A percentile compares a stretch with the other conserved stretches of the same genome.
phyloP scores from a whole-genome alignment of 2,797 vertebrate genomes.

The Knipowitschia caucasica region DNA sequence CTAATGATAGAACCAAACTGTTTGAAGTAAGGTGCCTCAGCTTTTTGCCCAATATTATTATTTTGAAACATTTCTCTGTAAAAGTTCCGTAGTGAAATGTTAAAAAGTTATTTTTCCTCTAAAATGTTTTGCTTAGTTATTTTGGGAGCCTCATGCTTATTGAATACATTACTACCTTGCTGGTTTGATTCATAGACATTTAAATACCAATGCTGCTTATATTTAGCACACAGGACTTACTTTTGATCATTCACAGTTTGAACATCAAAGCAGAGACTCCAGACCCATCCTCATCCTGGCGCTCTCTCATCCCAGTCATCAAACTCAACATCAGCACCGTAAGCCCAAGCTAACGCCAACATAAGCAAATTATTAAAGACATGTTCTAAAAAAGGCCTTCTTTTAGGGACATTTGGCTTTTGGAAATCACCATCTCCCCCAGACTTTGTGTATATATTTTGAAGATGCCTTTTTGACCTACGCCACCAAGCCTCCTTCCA shows the following conservation, averaged over 20 bases:
- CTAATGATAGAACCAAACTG: too few relatives aligned
- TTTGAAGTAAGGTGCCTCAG: too few relatives aligned
- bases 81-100: too few relatives aligned
- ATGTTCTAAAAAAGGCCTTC: not conserved
- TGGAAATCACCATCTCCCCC: conserved; percentile 95
- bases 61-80: too few relatives aligned
- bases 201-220: too few relatives aligned
- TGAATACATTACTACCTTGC: too few relatives aligned
- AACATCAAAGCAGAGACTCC: conserved; percentile 89
- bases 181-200: too few relatives aligned
- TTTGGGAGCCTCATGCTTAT: too few relatives aligned
- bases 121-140: too few relatives aligned
- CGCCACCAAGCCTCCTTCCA: conserved; percentile 95
- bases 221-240: not conserved
- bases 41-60: too few relatives aligned
- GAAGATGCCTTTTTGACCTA: conserved; percentile 97
- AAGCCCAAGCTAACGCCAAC: conserved; percentile 54
- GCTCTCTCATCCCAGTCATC: conserved; percentile 96
- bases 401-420: conserved; percentile 91
- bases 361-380: not conserved
- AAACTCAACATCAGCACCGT: conserved; percentile 98
- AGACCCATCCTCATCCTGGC: conserved; percentile 92
- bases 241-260: conserved; percentile 68
- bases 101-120: too few relatives aligned
- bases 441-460: conserved; percentile 94